Evolutionary conservation across 1,140 invertebrate genomes (phyloP), one percentile per base, ranked within the genome.

Genomic region (Drosophila micromelanica): DNA sequence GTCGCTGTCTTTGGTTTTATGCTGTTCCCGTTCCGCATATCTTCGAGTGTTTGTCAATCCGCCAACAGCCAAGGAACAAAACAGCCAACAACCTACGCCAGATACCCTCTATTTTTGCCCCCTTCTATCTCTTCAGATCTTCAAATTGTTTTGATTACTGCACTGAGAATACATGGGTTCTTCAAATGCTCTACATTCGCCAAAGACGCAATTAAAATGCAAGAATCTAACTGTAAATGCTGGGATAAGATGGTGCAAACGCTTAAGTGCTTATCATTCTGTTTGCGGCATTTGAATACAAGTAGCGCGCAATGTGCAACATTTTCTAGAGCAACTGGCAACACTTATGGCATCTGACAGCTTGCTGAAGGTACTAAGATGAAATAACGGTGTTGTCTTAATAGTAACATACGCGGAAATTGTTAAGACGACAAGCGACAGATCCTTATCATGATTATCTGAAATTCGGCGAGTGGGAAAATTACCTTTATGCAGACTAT

Each of bases 21-120:
- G 62, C 35, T 62, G 62, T 59, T 67, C 62, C 62, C 69, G 62
- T 72, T 72, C 69, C 45, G 45, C 54, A 51, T 62, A 38, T 59
- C 69, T 70, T 72, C 38, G 55, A 73, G 70, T 73, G 55, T 73
- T 73, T 73, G 63, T 73, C 70, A 73, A 73, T 68, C 49, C 56
- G 43, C 52, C 63, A 63, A 54, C 46, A 37, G 45, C 27, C 27
- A 43, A 32, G 7, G 5, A 32, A 2, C 32, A 8, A 8, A 35
- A 35, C 43, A 63, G 49, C 59, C 52, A 72, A 65, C 69, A 54
- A 68, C 70, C 55, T 59, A 73, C 48, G 63, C 54, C 35, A 59
- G 48, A 17, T 37, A 37, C 37, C 7, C n/a, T 5, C 45, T 12
- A 12, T 0, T 6, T 27, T 5, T 27, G 27, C 51, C 6, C 6